phyloP scores from a whole-genome alignment of 2,888 invertebrate genomes.

The Allacma fusca region DNA sequence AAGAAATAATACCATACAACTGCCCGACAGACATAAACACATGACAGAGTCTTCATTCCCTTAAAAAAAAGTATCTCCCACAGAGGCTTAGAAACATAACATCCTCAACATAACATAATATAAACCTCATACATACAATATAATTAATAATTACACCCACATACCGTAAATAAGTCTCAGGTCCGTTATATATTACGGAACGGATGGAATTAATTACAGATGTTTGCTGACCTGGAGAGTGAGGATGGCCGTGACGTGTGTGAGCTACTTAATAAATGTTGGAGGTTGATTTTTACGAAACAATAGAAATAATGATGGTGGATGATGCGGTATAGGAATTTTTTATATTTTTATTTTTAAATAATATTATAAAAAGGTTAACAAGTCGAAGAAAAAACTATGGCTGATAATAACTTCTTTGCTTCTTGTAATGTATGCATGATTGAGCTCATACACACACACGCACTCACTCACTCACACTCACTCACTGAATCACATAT shows the following conservation, averaged over 20 bases:
- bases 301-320: not conserved
- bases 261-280: not conserved
- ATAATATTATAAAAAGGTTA: too few species aligned
- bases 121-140: not conserved
- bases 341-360: too few species aligned
- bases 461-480: not conserved
- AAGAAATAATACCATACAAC: too few species aligned
- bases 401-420: constrained; percentile 10
- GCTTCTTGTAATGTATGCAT: constrained; percentile 1
- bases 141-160: not conserved
- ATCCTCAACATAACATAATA: too few species aligned
- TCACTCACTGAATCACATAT: not conserved
- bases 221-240: constrained; percentile 12
- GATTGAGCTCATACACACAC: not conserved
- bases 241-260: not conserved
- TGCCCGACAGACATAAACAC: too few species aligned
- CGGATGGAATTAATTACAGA: constrained; percentile 16
- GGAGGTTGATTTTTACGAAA: not conserved
- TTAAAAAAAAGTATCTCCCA: too few species aligned
- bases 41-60: too few species aligned
- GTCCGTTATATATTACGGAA: not conserved
- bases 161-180: not conserved
- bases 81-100: too few species aligned
- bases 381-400: not conserved
- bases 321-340: too few species aligned